A percentile compares a stretch with the other conserved stretches of the same genome.
phyloP scores from a whole-genome alignment of 2,888 invertebrate species.

The Formica aserva region DNA sequence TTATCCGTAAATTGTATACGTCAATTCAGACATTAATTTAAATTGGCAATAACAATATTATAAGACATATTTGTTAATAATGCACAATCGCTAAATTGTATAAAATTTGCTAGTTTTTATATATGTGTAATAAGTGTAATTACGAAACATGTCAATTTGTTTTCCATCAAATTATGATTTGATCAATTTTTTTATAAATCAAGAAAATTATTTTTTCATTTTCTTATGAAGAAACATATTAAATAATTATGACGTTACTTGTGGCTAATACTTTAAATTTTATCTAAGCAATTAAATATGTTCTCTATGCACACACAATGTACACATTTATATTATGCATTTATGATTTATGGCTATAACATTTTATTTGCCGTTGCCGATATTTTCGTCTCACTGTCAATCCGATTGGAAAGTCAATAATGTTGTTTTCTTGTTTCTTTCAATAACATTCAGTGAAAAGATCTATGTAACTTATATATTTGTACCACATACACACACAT shows the following conservation, averaged over 20 bases:
- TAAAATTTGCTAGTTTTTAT: not conserved
- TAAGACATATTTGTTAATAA: not conserved
- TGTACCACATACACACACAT: no score
- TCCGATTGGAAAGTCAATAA: not conserved
- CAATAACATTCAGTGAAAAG: not conserved
- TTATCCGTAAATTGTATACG: not conserved
- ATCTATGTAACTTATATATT: no score
- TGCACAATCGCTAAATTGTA: not conserved
- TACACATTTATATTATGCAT: not conserved
- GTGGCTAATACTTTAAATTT: not conserved
- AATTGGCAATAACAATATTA: not conserved
- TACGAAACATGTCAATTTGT: not conserved
- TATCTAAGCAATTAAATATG: not conserved
- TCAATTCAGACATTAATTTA: not conserved
- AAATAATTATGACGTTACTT: no score
- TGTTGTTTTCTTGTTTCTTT: not conserved
- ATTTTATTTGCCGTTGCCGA: not conserved
- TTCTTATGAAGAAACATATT: no score
- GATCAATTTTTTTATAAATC: not conserved
- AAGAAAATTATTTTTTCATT: not conserved
- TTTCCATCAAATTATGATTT: not conserved
- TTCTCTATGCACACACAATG: not conserved
- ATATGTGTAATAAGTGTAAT: not conserved
- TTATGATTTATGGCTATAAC: not conserved
- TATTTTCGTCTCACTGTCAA: not conserved